Conservation (phyloP, 2,797 vertebrate species). For the Corythornis leucogaster region DNA sequence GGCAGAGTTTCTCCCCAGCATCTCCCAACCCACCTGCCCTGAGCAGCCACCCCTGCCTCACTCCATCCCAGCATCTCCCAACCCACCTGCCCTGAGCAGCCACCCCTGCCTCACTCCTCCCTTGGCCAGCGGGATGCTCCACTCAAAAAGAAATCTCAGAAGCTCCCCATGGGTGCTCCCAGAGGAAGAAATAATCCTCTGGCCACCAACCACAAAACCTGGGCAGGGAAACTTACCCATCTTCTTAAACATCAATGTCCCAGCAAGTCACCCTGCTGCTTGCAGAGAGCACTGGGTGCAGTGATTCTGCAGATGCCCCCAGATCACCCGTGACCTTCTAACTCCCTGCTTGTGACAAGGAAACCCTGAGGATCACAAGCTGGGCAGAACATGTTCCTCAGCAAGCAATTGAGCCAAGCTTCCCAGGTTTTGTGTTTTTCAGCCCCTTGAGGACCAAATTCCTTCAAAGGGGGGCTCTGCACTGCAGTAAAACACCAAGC, state of each 20-base stretch:
- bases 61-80: not conserved
- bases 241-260: not conserved
- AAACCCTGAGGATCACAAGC: not conserved
- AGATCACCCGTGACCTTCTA: not conserved
- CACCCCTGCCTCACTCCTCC: not conserved
- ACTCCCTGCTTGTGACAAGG: not conserved
- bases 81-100: fast-evolving
- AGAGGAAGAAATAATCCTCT: not conserved
- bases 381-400: not conserved
- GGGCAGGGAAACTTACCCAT: no score
- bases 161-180: not conserved
- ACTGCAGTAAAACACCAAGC: not conserved
- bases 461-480: not conserved
- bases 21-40: not conserved
- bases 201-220: fast-evolving
- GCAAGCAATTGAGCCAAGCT: not conserved
- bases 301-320: not conserved
- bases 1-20: not conserved
- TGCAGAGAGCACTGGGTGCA: not conserved
- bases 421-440: not conserved
- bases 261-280: not conserved
- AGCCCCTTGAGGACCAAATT: not conserved
- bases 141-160: not conserved
- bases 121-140: not conserved
- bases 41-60: fast-evolving